A percentile compares a stretch with the other conserved stretches of the same genome.
phyloP scores from a whole-genome alignment of 1,140 invertebrate species.

The Ceratosolen fusciceps region DNA sequence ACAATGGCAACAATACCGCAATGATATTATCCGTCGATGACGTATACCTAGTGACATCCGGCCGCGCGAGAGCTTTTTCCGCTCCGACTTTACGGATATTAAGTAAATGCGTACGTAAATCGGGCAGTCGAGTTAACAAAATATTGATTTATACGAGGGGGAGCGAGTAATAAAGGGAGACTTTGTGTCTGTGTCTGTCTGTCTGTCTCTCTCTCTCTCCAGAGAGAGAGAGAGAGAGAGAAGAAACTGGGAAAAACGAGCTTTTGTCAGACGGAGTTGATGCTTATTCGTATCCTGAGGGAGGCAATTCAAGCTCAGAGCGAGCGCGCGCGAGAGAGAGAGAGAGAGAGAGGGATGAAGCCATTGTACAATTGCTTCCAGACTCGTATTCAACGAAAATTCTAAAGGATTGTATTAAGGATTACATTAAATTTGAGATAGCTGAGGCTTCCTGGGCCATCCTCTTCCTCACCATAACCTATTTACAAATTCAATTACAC shows the following conservation, averaged over 20 bases:
- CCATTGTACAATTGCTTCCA: not conserved
- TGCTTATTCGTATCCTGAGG: not conserved
- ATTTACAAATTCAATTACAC: too few species aligned
- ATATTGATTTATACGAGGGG: conserved; percentile 12
- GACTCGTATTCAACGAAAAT: not conserved
- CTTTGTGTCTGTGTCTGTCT: too few species aligned
- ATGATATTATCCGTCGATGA: not conserved
- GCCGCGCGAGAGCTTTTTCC: not conserved
- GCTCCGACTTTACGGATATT: not conserved
- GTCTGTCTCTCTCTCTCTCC: too few species aligned
- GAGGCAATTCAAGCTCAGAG: not conserved
- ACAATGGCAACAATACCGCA: not conserved
- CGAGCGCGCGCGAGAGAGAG: too few species aligned
- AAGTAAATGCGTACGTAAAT: not conserved
- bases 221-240: too few species aligned
- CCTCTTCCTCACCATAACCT: too few species aligned
- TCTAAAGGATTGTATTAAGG: not conserved
- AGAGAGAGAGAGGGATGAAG: not conserved
- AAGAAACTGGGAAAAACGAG: not conserved
- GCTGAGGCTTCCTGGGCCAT: too few species aligned
- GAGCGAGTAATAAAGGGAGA: too few species aligned
- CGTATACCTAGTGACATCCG: not conserved
- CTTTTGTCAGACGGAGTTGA: not conserved
- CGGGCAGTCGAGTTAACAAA: not conserved
- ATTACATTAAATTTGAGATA: not conserved